Conservation (phyloP, 2,113 vertebrate species). For the Lamprologus sp. region DNA sequence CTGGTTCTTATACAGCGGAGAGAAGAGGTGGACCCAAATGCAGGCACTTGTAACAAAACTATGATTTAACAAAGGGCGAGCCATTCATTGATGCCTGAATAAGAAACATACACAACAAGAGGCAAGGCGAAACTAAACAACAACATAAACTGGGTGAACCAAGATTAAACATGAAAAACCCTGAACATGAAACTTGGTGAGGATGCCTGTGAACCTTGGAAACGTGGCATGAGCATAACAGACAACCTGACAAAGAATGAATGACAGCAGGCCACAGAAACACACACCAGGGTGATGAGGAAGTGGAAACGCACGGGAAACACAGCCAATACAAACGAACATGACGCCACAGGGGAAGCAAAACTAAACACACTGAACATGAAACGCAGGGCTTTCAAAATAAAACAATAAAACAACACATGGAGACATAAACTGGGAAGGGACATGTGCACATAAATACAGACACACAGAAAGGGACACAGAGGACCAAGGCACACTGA, state of each 20-base stretch:
- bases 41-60: neutral
- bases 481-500: neutral
- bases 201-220: neutral
- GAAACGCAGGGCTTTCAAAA: neutral
- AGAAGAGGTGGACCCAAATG: neutral
- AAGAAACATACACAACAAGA: neutral
- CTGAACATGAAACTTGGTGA: neutral
- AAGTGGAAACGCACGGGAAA: neutral
- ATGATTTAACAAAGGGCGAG: neutral
- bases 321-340: neutral
- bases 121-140: neutral
- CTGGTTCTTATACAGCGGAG: neutral
- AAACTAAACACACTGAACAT: neutral
- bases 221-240: neutral
- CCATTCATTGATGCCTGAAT: neutral
- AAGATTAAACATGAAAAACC: neutral
- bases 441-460: neutral
- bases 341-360: neutral
- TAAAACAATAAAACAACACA: neutral
- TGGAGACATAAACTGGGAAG: neutral
- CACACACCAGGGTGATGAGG: neutral
- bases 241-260: neutral
- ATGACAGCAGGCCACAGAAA: neutral
- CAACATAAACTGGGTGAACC: neutral
- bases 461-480: neutral